A percentile compares a stretch with the other conserved stretches of the same genome.
phyloP scores from a whole-genome alignment of 2,113 vertebrate genomes.

The Chaenocephalus aceratus region DNA sequence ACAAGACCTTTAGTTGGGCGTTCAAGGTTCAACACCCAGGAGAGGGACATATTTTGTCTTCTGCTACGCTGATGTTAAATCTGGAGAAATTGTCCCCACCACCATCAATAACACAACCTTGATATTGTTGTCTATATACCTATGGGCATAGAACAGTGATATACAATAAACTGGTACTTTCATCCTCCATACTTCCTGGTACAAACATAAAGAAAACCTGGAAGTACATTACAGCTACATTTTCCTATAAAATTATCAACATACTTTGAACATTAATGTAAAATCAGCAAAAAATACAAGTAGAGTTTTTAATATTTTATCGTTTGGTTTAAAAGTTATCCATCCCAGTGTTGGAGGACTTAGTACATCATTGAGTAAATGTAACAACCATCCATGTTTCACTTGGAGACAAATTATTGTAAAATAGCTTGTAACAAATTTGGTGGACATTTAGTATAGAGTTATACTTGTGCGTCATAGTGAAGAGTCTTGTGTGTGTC shows the following conservation, averaged over 20 bases:
- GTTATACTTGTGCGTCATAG: constrained; percentile 24
- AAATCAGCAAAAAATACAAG: neutral
- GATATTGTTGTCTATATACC: too few species aligned
- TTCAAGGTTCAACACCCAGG: too few species aligned
- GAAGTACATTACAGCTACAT: neutral
- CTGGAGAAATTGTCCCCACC: too few species aligned
- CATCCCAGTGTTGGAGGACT: constrained; percentile 59
- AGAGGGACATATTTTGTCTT: too few species aligned
- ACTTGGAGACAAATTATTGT: constrained; percentile 21
- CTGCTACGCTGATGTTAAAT: too few species aligned
- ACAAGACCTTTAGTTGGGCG: too few species aligned
- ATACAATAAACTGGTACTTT: too few species aligned
- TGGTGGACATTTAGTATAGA: constrained; percentile 14
- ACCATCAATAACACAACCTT: too few species aligned
- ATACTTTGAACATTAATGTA: neutral
- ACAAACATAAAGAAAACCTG: neutral
- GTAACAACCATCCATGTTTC: constrained; percentile 54
- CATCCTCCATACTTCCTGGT: too few species aligned
- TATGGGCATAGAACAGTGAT: too few species aligned
- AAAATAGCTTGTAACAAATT: constrained; percentile 41
- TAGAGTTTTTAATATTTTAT: constrained; percentile 48
- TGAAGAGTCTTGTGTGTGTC: neutral
- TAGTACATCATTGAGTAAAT: constrained; percentile 50
- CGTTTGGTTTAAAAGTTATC: constrained; percentile 32
- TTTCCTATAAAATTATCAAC: neutral